A percentile compares a stretch with the other conserved stretches of the same genome.
phyloP scores from a whole-genome alignment of 2,888 invertebrate species.

The Bombylius discolor region DNA sequence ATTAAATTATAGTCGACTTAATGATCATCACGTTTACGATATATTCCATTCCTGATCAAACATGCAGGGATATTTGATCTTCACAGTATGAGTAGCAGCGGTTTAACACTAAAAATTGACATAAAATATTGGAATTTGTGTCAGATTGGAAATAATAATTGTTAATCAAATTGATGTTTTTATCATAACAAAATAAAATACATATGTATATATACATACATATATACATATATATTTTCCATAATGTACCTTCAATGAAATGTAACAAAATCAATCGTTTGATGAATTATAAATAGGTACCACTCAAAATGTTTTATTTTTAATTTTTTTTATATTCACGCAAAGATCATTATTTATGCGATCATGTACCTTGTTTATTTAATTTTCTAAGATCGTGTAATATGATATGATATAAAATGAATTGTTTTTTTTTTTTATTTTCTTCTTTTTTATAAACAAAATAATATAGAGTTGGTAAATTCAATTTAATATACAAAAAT shows the following conservation, averaged over 20 bases:
- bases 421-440: background rate
- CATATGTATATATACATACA: too few relatives aligned
- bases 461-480: too few relatives aligned
- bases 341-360: too few relatives aligned
- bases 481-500: too few relatives aligned
- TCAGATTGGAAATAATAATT: background rate
- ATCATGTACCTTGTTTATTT: background rate
- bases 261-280: too few relatives aligned
- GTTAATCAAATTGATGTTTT: background rate
- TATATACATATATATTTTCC: too few relatives aligned
- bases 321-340: too few relatives aligned
- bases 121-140: conserved; percentile 13
- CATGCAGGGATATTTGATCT: conserved; percentile 11
- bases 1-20: background rate
- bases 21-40: conserved; percentile 6
- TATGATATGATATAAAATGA: background rate
- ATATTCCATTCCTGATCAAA: background rate
- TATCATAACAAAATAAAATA: too few relatives aligned
- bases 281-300: too few relatives aligned
- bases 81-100: conserved; percentile 38
- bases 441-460: background rate
- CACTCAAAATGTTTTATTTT: too few relatives aligned
- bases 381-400: conserved; percentile 6
- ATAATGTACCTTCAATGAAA: too few relatives aligned
- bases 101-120: conserved; percentile 36